phyloP scores from a whole-genome alignment of 2,797 vertebrate genomes.

The Macropodus opercularis region DNA sequence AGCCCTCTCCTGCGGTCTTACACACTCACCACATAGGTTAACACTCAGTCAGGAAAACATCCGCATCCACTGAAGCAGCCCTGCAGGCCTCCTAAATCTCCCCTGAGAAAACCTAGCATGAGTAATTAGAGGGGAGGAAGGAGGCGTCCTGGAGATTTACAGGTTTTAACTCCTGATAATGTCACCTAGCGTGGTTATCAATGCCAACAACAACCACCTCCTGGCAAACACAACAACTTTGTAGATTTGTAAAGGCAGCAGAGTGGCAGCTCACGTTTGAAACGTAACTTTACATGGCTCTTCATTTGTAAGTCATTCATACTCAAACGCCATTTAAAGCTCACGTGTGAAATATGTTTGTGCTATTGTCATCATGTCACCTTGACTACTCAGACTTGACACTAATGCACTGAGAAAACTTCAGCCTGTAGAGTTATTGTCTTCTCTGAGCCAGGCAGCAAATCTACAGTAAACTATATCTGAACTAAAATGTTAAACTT shows the following conservation, averaged over 20 bases:
- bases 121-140: constrained; percentile 79
- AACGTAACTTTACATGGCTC: constrained; percentile 30
- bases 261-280: constrained; percentile 8
- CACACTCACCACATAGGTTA: constrained; percentile 64
- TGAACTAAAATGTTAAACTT: no score
- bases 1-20: constrained; percentile 57
- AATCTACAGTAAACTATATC: background rate
- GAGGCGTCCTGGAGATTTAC: constrained; percentile 78
- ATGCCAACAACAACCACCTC: constrained; percentile 53
- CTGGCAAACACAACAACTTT: constrained; percentile 33
- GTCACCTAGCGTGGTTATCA: constrained; percentile 71
- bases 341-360: constrained; percentile 6
- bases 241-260: constrained; percentile 26
- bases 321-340: constrained; percentile 33
- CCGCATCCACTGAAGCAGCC: constrained; percentile 39
- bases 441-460: background rate
- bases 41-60: constrained; percentile 61
- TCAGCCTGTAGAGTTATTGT: background rate
- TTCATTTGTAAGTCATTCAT: constrained; percentile 30
- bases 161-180: constrained; percentile 74
- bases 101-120: constrained; percentile 75
- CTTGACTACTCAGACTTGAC: background rate
- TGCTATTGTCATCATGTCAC: constrained; percentile 7
- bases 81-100: constrained; percentile 71
- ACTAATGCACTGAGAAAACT: background rate